Percentiles rank a stretch among this genome's conserved stretches.
Conservation (phyloP, 1,140 invertebrate species). For the Thaumatotibia leucotreta region DNA sequence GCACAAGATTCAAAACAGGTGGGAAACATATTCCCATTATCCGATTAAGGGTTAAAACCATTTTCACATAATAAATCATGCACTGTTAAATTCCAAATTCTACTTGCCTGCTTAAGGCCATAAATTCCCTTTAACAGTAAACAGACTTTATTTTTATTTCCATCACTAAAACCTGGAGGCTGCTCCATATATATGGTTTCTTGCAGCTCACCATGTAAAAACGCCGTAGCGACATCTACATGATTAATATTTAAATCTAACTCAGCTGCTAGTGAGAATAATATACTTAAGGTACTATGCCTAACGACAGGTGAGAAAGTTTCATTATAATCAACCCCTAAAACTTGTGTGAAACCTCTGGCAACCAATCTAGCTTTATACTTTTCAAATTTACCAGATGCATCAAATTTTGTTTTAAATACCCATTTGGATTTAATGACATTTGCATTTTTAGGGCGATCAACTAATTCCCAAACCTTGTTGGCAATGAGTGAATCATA, state of each 20-base stretch:
- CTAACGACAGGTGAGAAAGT: too few relatives aligned
- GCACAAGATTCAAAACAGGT: too few relatives aligned
- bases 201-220: constrained; percentile 56
- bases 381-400: constrained; percentile 23
- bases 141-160: constrained; percentile 19
- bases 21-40: too few relatives aligned
- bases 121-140: constrained; percentile 5
- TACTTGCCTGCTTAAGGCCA: too few relatives aligned
- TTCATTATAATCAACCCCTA: constrained; percentile 52
- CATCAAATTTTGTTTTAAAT: constrained; percentile 36
- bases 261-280: constrained; percentile 38
- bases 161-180: constrained; percentile 32
- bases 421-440: constrained; percentile 38
- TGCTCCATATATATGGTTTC: constrained; percentile 62
- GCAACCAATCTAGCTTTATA: constrained; percentile 65
- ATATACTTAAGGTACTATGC: too few relatives aligned
- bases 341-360: too few relatives aligned
- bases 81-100: constrained; percentile 12
- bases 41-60: too few relatives aligned
- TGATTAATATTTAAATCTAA: constrained; percentile 40
- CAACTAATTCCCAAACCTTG: constrained; percentile 42
- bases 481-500: constrained; percentile 35
- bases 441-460: constrained; percentile 30
- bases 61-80: constrained; percentile 16
- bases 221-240: constrained; percentile 55